A percentile compares a stretch with the other conserved stretches of the same genome.
These are phyloP conservation scores for Myrmecobius fasciatus DNA, from an alignment of 2,113 vertebrate species.

Conservation along the genomic window DNA sequence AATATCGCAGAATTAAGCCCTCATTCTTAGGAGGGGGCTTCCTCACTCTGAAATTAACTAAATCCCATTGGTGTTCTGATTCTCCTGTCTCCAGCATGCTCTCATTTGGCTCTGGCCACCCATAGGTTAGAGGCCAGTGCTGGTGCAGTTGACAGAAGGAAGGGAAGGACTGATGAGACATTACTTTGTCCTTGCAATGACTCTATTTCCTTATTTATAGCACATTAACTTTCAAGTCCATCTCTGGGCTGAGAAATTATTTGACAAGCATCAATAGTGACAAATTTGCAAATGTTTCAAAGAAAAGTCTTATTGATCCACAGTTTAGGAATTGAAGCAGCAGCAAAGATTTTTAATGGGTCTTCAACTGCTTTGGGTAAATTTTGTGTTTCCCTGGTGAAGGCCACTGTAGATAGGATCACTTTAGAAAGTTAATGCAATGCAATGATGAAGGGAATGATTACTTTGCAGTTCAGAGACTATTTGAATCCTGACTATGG, in stretches of 20 bases:
- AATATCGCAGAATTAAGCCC: too few relatives aligned
- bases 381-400: neutral
- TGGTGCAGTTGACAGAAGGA: neutral
- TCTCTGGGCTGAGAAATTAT: neutral
- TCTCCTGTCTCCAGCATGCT: too few relatives aligned
- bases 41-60: too few relatives aligned
- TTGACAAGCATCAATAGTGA: slow-evolving; percentile 3
- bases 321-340: neutral
- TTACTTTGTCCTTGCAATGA: neutral
- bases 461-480: neutral
- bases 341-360: too few relatives aligned
- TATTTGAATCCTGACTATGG: neutral
- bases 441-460: neutral
- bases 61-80: too few relatives aligned
- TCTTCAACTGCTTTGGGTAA: neutral
- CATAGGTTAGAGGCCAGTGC: too few relatives aligned
- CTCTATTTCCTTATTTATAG: neutral
- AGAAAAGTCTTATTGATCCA: neutral
- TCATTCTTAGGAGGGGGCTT: too few relatives aligned
- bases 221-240: slow-evolving; percentile 1
- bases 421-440: neutral
- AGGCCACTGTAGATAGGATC: neutral
- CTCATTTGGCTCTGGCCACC: too few relatives aligned
- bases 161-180: neutral
- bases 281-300: neutral